Percentiles rank a stretch among this genome's conserved stretches.
These are phyloP conservation scores for Teleogryllus oceanicus DNA, from an alignment of 2,888 invertebrate genomes.

Conservation along the genomic window DNA sequence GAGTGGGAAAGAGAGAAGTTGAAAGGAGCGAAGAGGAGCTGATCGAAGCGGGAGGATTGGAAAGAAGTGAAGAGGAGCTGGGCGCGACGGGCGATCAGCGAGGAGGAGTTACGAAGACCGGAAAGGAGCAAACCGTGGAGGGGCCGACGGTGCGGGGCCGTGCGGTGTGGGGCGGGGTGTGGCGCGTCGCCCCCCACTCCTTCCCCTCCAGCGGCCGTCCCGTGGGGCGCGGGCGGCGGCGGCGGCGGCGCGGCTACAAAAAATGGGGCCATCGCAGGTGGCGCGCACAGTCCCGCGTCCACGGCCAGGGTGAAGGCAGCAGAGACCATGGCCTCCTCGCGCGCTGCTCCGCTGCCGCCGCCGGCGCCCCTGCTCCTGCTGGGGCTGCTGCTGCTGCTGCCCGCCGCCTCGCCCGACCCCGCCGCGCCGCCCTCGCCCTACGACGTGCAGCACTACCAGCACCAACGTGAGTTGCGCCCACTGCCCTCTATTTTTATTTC, in stretches of 20 bases:
- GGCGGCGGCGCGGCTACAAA: neutral
- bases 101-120: neutral
- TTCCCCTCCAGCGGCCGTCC: neutral
- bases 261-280: neutral
- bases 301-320: slow-evolving; percentile 6
- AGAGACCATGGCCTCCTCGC: neutral
- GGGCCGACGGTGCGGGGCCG: neutral
- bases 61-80: too few species aligned
- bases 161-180: neutral
- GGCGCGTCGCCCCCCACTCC: neutral
- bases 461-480: too few species aligned
- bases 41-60: too few species aligned
- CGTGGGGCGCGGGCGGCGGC: neutral
- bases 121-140: neutral
- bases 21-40: too few species aligned
- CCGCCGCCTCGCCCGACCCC: neutral
- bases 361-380: neutral
- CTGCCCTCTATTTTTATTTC: too few species aligned
- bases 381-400: neutral
- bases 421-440: too few species aligned
- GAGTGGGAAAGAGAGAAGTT: too few species aligned
- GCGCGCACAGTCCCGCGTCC: neutral
- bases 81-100: too few species aligned
- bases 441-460: too few species aligned
- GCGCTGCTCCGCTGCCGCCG: neutral